phyloP scores from a whole-genome alignment of 2,888 invertebrate genomes.

The Priocnemis perturbator region DNA sequence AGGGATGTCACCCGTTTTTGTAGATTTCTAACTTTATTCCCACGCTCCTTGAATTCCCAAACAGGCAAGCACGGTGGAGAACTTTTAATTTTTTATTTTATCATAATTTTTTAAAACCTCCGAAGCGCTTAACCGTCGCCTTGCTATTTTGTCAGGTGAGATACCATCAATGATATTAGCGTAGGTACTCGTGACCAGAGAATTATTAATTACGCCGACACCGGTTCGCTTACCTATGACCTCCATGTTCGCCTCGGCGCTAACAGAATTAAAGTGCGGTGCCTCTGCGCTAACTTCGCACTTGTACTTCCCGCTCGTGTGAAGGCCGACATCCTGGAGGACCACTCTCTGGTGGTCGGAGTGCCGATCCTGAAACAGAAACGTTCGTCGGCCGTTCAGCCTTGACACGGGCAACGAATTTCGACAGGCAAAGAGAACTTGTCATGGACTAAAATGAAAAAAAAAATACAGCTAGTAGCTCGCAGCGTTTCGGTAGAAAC shows the following conservation, averaged over 20 bases:
- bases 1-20: too few relatives aligned
- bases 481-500: too few relatives aligned
- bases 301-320: slow-evolving; percentile 75
- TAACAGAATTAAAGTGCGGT: slow-evolving; percentile 75
- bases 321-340: slow-evolving; percentile 70
- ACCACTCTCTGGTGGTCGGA: slow-evolving; percentile 71
- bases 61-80: too few relatives aligned
- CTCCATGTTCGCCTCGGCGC: slow-evolving; percentile 76
- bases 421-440: not conserved
- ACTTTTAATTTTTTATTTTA: too few relatives aligned
- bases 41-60: too few relatives aligned
- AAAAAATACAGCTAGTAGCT: too few relatives aligned
- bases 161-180: too few relatives aligned
- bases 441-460: not conserved
- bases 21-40: too few relatives aligned
- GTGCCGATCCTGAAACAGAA: slow-evolving; percentile 68
- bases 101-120: too few relatives aligned
- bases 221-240: slow-evolving; percentile 74
- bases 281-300: slow-evolving; percentile 77
- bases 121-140: too few relatives aligned
- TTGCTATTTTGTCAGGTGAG: too few relatives aligned
- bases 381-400: not conserved
- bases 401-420: slow-evolving; percentile 1
- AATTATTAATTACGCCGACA: slow-evolving; percentile 30
- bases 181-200: slow-evolving; percentile 38